phyloP scores from a whole-genome alignment of 2,888 invertebrate genomes.

The Ditylenchus weischeri region DNA sequence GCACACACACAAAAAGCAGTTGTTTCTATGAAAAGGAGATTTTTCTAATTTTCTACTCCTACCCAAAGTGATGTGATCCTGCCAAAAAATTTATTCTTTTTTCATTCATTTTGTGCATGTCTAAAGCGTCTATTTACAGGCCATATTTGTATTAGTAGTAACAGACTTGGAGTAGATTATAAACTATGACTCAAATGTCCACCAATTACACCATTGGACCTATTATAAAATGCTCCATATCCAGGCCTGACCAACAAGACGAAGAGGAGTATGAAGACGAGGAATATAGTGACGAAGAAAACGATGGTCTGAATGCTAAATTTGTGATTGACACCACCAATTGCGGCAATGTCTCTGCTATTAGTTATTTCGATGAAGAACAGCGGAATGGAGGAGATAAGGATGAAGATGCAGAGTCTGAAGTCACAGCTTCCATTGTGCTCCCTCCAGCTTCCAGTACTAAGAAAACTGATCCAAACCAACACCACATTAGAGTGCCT shows the following conservation, averaged over 20 bases:
- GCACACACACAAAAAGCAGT: too few relatives aligned
- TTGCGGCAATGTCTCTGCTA: constrained; percentile 8
- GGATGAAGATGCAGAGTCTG: not conserved
- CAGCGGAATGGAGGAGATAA: not conserved
- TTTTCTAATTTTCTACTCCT: too few relatives aligned
- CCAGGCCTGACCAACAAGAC: not conserved
- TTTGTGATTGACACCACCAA: constrained; percentile 10
- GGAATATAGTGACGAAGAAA: not conserved
- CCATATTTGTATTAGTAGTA: too few relatives aligned
- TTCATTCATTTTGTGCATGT: too few relatives aligned
- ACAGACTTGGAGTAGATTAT: too few relatives aligned
- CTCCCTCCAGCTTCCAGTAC: not conserved
- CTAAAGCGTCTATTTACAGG: too few relatives aligned
- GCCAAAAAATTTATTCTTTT: too few relatives aligned
- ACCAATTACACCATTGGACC: not conserved
- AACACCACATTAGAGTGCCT: too few relatives aligned
- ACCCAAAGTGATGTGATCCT: too few relatives aligned
- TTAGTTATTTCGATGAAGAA: not conserved
- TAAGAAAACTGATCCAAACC: too few relatives aligned
- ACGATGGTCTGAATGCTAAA: not conserved
- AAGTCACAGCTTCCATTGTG: not conserved
- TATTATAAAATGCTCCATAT: not conserved
- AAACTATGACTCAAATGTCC: constrained; percentile 2
- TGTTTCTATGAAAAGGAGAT: too few relatives aligned
- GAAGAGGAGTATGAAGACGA: not conserved